Percentiles rank a stretch among this genome's conserved stretches.
Evolutionary conservation across 1,140 invertebrate species (phyloP).

Genomic region (Bombus superbus): DNA sequence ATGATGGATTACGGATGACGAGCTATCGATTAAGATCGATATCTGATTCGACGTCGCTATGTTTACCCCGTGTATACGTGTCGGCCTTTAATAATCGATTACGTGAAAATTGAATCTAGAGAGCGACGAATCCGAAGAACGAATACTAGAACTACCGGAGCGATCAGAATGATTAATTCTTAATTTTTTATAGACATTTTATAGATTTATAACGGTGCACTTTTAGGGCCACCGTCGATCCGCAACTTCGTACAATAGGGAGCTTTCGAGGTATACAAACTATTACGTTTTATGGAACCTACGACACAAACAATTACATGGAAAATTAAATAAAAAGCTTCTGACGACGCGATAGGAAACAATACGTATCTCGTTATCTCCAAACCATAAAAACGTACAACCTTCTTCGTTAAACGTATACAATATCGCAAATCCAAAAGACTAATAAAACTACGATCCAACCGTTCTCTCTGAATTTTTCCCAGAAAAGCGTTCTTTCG

Average conservation of each 20-base stretch:
- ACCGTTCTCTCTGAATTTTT: too few species aligned
- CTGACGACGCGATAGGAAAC: too few species aligned
- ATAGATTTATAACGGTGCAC: neutral
- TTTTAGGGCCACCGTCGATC: neutral
- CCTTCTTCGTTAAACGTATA: too few species aligned
- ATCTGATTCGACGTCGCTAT: conserved; percentile 38
- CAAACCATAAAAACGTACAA: too few species aligned
- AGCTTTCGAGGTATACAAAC: too few species aligned
- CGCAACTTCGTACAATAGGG: rapidly evolving
- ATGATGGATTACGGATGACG: conserved; percentile 76
- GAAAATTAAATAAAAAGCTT: too few species aligned
- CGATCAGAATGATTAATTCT: neutral
- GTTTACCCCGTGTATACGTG: conserved; percentile 50
- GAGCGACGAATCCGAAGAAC: neutral
- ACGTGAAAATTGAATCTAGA: conserved; percentile 2
- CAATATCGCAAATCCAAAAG: too few species aligned
- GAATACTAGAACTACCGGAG: neutral
- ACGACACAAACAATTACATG: too few species aligned
- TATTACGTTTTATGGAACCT: too few species aligned
- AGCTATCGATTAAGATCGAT: conserved; percentile 77
- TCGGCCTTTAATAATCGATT: conserved; percentile 35
- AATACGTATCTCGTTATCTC: too few species aligned
- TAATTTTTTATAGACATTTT: neutral
- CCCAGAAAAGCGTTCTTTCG: too few species aligned
- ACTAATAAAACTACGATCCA: too few species aligned